A percentile compares a stretch with the other conserved stretches of the same genome.
Conservation (phyloP, 2,888 invertebrate genomes). For the Spilosoma lubricipeda region DNA sequence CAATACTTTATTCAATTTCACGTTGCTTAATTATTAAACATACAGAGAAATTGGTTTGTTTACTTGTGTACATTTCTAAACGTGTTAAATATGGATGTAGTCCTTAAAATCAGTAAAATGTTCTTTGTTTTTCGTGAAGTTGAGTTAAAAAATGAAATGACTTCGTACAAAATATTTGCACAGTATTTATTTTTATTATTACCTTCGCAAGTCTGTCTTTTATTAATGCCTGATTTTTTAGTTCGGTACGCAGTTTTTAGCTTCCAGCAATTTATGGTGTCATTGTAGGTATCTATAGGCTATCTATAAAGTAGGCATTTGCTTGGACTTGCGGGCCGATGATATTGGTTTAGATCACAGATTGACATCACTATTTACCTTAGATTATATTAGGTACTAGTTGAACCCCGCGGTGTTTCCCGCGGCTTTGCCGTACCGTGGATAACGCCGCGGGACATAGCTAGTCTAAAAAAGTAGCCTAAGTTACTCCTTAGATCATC, state of each 20-base stretch:
- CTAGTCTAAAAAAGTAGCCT: too few relatives aligned
- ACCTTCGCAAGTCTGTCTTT: neutral
- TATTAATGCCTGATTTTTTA: neutral
- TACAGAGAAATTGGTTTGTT: constrained; percentile 1
- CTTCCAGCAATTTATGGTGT: neutral
- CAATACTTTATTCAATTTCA: neutral
- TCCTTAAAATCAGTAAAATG: neutral
- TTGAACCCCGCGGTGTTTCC: too few relatives aligned
- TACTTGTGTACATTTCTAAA: neutral
- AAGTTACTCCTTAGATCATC: too few relatives aligned
- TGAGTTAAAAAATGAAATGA: neutral
- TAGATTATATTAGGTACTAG: too few relatives aligned
- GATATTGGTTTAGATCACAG: neutral
- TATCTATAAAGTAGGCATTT: neutral
- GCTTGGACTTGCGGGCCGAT: neutral
- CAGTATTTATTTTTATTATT: neutral
- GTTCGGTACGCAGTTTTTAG: neutral
- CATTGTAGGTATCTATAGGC: too few relatives aligned
- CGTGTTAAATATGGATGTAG: neutral
- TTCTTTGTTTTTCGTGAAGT: neutral
- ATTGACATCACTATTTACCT: too few relatives aligned
- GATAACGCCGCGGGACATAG: too few relatives aligned
- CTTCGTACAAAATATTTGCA: neutral
- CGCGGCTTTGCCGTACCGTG: too few relatives aligned
- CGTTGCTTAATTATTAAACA: neutral